Percentiles rank a stretch among this genome's conserved stretches.
Conservation (phyloP, 2,113 vertebrate genomes). For the Trichechus manatus region DNA sequence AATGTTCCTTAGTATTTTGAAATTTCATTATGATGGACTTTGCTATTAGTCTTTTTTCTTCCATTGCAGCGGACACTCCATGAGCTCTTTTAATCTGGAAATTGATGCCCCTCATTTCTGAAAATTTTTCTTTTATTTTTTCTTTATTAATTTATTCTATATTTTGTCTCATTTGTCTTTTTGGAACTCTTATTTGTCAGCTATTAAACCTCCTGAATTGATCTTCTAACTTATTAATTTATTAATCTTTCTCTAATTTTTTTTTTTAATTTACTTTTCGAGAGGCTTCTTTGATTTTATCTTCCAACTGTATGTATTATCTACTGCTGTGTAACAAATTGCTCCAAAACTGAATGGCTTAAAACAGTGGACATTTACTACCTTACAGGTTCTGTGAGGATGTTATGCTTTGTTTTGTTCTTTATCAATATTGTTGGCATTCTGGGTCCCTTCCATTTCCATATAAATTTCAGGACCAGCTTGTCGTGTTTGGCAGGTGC, state of each 20-base stretch:
- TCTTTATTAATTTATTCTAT: slow-evolving; percentile 35
- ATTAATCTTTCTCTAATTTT: background rate
- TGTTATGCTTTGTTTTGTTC: background rate
- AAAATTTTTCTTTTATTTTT: background rate
- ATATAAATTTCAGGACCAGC: background rate
- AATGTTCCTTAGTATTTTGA: background rate
- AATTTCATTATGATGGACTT: background rate
- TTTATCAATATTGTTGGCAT: no score
- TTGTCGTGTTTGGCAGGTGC: slow-evolving; percentile 28
- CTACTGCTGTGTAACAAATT: slow-evolving; percentile 52
- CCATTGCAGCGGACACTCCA: background rate
- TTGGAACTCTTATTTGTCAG: slow-evolving; percentile 15
- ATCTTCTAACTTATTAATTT: background rate
- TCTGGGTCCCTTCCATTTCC: background rate
- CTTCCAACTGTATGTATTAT: background rate
- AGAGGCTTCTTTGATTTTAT: background rate
- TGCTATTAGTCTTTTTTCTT: background rate
- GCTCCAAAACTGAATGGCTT: no score
- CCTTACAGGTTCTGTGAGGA: background rate
- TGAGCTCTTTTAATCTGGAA: background rate
- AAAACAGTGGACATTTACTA: no score
- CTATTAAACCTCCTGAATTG: slow-evolving; percentile 10
- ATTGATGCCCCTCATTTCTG: background rate
- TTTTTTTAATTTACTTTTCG: background rate
- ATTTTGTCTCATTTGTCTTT: background rate